Conservation (phyloP, 2,797 vertebrate genomes). For the Melanotaenia trifasciata region DNA sequence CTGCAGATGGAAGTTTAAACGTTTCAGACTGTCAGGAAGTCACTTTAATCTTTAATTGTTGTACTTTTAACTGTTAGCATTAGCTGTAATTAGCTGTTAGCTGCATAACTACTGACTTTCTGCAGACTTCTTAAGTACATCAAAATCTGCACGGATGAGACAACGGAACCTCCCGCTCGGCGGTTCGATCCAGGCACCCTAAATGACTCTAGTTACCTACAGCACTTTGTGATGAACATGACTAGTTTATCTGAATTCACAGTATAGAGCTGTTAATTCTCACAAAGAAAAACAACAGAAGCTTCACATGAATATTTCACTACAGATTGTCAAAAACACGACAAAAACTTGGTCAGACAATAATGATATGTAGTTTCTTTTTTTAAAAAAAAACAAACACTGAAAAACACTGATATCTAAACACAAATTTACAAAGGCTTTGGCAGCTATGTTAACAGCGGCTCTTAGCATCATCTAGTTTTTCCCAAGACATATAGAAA, state of each 20-base stretch:
- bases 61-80: constrained; percentile 1
- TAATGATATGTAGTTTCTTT: constrained; percentile 12
- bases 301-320: constrained; percentile 14
- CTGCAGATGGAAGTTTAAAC: neutral
- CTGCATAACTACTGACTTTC: constrained; percentile 39
- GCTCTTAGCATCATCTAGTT: constrained; percentile 2
- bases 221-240: constrained; percentile 19
- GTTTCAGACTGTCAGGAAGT: constrained; percentile 41
- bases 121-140: constrained; percentile 18
- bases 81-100: constrained; percentile 17
- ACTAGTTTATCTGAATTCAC: constrained; percentile 46
- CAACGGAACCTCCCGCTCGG: neutral
- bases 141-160: constrained; percentile 6
- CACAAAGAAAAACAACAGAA: constrained; percentile 4
- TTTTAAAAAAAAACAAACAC: neutral
- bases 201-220: constrained; percentile 39
- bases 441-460: constrained; percentile 40
- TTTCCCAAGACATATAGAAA: neutral
- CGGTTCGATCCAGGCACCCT: neutral
- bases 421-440: constrained; percentile 31
- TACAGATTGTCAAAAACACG: constrained; percentile 43
- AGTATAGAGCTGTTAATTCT: constrained; percentile 47
- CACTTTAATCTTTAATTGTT: neutral
- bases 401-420: constrained; percentile 9
- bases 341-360: constrained; percentile 16